phyloP scores from a whole-genome alignment of 2,888 invertebrate genomes.

The Stenichneumon culpator region DNA sequence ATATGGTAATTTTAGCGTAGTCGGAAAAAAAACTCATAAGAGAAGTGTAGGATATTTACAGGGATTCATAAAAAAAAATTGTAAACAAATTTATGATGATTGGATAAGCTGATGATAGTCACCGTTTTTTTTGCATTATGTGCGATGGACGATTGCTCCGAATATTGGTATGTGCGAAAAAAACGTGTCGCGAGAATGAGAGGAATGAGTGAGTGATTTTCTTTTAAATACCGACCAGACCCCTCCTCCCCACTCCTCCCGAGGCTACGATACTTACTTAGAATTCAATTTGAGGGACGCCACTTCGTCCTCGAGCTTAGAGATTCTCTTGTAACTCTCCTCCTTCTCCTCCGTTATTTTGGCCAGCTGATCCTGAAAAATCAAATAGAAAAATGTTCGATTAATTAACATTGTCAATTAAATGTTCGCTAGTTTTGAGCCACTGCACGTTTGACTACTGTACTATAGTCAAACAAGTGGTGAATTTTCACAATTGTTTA shows the following conservation, averaged over 20 bases:
- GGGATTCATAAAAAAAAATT: not conserved
- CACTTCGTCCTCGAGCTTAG: slow-evolving; percentile 80
- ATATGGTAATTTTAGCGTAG: no score
- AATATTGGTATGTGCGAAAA: slow-evolving; percentile 12
- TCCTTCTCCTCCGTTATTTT: slow-evolving; percentile 78
- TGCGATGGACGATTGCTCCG: slow-evolving; percentile 11
- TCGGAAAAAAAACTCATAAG: not conserved
- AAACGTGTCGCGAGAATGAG: slow-evolving; percentile 14
- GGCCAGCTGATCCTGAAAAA: slow-evolving; percentile 77
- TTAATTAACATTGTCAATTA: no score
- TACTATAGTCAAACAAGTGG: no score
- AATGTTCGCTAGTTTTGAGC: no score
- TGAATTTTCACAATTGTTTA: no score
- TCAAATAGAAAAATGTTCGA: no score
- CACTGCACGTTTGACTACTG: no score
- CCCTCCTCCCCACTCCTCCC: not conserved
- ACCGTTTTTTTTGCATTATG: slow-evolving; percentile 14
- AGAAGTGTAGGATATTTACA: slow-evolving; percentile 36
- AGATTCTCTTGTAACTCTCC: slow-evolving; percentile 78
- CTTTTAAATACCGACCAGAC: not conserved
- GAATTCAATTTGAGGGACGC: slow-evolving; percentile 78
- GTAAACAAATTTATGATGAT: not conserved
- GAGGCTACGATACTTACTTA: slow-evolving; percentile 77
- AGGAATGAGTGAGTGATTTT: slow-evolving; percentile 6
- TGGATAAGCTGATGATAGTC: slow-evolving; percentile 31